Percentiles rank a stretch among this genome's conserved stretches.
Evolutionary conservation across 2,888 invertebrate genomes (phyloP).

Genomic region (Dicyrtomina minuta): DNA sequence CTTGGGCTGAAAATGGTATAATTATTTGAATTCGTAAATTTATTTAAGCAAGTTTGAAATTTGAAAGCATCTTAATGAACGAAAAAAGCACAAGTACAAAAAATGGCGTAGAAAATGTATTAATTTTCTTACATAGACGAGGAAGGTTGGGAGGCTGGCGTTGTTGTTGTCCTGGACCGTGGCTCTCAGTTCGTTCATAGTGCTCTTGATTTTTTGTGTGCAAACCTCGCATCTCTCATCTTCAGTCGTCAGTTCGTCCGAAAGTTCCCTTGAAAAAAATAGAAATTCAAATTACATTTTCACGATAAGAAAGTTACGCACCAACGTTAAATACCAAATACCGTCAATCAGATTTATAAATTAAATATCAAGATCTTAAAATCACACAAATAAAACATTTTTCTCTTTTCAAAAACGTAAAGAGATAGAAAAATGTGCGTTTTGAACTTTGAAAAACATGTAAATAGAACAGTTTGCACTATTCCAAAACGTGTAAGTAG

Average conservation of each 20-base stretch:
- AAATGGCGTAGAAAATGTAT: background rate
- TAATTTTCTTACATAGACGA: slow-evolving; percentile 34
- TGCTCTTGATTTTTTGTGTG: background rate
- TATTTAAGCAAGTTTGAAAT: background rate
- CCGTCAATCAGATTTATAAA: too few relatives aligned
- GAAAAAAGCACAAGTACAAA: background rate
- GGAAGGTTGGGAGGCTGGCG: slow-evolving; percentile 29
- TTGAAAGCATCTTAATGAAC: background rate
- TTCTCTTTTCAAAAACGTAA: too few relatives aligned
- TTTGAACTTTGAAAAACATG: too few relatives aligned
- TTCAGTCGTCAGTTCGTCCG: slow-evolving; percentile 35
- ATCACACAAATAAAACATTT: too few relatives aligned
- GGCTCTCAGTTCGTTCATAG: slow-evolving; percentile 24
- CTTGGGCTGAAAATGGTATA: slow-evolving; percentile 37
- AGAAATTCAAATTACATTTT: background rate
- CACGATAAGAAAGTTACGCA: too few relatives aligned
- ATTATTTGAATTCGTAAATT: background rate
- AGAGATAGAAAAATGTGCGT: background rate
- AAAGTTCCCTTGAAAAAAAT: slow-evolving; percentile 34
- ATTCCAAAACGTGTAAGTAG: too few relatives aligned
- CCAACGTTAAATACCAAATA: too few relatives aligned
- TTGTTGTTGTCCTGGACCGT: slow-evolving; percentile 26
- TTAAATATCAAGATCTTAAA: too few relatives aligned
- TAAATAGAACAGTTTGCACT: too few relatives aligned
- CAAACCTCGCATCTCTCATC: slow-evolving; percentile 17